Evolutionary conservation across 2,888 invertebrate species (phyloP), one percentile per base, ranked within the genome.

Genomic region (Cantharis rufa): DNA sequence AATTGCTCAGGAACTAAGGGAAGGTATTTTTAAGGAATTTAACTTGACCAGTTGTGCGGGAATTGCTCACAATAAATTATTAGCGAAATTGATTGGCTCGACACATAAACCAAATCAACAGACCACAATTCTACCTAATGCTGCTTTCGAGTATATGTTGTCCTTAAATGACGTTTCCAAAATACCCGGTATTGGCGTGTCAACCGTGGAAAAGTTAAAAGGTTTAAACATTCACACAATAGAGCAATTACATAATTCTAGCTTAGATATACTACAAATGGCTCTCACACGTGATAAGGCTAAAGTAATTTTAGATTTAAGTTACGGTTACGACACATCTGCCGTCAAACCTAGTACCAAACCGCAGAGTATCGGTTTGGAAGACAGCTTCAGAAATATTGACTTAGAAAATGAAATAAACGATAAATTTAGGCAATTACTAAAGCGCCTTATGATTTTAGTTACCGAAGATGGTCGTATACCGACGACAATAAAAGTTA

Each of bases 91-190:
- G 79, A 93, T 91, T 69, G 93, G 94, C 80, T 90, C 91, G 62
- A 88, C 92, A 80, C 90, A 95, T 85, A 95, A 95, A 86, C 96
- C 96, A 7, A 93, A 96, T 86, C 92, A 95, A 84, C 96, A 96
- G 87, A 95, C 96, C 0, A 90, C 93, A 24, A 89, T 96, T 80
- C 93, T 92, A 80, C 95, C 96, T 5, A 92, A 92, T 80, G 91
- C 92, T 83, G 92, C 92, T 10, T 87, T 90, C 71, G 89, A 90
- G 78, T 91, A 96, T 82, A 91, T 96, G 89, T 90, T 91, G 1
- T 91, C 91, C 27, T 88, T 95, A 78, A 88, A 89, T 63, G 89
- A 90, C 82, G 88, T 94, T 48, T 90, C 91, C 62, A 89, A 90
- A 79, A 92, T 95, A 83, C 94, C 94, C 76, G 95, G 95, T 66